Percentiles rank a stretch among this genome's conserved stretches.
Evolutionary conservation across 2,888 invertebrate genomes (phyloP).

Genomic region (Antheraea yamamai): DNA sequence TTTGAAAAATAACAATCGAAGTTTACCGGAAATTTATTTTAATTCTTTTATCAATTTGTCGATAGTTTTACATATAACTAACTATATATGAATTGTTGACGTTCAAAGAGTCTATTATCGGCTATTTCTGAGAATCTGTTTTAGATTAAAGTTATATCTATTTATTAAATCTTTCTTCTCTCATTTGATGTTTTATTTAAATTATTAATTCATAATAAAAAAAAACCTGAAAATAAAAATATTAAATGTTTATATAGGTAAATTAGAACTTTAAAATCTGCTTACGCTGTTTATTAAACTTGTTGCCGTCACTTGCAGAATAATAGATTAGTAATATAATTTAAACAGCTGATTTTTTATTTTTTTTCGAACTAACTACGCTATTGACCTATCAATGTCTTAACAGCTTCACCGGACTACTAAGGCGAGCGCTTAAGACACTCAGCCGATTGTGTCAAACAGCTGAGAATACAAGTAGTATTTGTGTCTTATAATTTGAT

Average conservation of each 20-base stretch:
- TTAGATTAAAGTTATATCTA: slow-evolving; percentile 77
- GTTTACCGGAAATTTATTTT: not conserved
- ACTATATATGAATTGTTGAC: not conserved
- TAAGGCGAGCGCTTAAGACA: no score
- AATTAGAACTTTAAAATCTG: not conserved
- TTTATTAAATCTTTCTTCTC: slow-evolving; percentile 82
- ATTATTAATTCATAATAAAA: not conserved
- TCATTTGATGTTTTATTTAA: slow-evolving; percentile 60
- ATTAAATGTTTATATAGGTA: not conserved
- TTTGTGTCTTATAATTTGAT: not conserved
- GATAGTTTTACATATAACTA: not conserved
- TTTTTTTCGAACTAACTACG: no score
- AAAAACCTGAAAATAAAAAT: not conserved
- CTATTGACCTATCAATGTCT: no score
- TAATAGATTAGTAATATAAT: not conserved
- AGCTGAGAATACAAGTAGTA: not conserved
- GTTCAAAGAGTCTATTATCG: slow-evolving; percentile 47
- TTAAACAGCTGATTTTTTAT: not conserved
- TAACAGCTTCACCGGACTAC: no score
- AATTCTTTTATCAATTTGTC: not conserved
- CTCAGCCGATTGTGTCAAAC: no score
- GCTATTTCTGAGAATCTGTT: slow-evolving; percentile 73
- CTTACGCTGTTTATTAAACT: not conserved
- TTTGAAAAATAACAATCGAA: not conserved
- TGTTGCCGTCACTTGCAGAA: not conserved